Evolutionary conservation across 2,113 vertebrate genomes (phyloP), one percentile per base, ranked within the genome.

Genomic region (Hassar affinis): DNA sequence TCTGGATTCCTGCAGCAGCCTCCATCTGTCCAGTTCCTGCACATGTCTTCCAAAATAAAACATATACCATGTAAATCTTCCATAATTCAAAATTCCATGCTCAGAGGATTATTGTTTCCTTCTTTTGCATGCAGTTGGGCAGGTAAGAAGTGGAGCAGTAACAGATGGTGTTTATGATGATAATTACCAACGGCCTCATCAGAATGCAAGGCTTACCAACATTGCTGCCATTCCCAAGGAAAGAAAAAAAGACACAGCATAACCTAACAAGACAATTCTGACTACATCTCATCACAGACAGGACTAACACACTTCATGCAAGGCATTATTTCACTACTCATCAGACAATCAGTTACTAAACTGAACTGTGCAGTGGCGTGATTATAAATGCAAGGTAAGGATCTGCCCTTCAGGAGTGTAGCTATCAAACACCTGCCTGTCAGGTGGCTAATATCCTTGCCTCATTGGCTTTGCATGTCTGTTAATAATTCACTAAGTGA

Each of bases 341-440:
- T 38, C 69, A 64, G 80, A 78, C 68, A 47, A 78, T 82, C 49
- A 72, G 77, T 71, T 87, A 83, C 78, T 85, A 49, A 85, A 84
- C 33, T 78, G 81, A 68, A 61, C 49, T 68, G 80, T 81, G 35
- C 62, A 42, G 33, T 17, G 47, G 17, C 4, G 12, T 83, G 75
- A 88, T 90, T 86, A 90, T 88, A 89, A 90, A 91, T 89, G 88
- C 91, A 88, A 86, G 84, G 91, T 89, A 85, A 91, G 85, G 91
- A 90, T 91, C 86, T 93, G 93, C 91, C 91, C 92, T 94, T 93
- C 90, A 90, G 91, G 89, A 92, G 88, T 85, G 87, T 49, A 52
- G 87, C 92, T 91, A 93, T 93, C 92, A 93, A 93, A 92, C 89
- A 93, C 89, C 90, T 91, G 91, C 91, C 88, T 87, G 91, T 88